phyloP scores from a whole-genome alignment of 2,113 vertebrate species.

The Coreoperca whiteheadi region DNA sequence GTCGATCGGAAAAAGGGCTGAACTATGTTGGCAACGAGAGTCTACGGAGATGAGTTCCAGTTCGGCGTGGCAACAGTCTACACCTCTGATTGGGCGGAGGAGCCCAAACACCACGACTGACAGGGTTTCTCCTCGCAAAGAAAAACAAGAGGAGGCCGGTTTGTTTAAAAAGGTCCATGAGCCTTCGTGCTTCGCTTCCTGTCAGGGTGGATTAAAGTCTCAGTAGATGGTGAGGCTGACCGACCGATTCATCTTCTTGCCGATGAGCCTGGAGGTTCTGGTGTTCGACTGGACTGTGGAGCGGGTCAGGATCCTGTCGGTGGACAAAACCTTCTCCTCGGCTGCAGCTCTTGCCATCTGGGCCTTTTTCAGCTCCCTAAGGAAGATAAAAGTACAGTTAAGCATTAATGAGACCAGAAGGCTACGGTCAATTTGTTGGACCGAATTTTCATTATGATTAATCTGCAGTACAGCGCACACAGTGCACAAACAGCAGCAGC shows the following conservation, averaged over 20 bases:
- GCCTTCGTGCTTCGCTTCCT: slow-evolving; percentile 22
- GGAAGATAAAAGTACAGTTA: slow-evolving; percentile 36
- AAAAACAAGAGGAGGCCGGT: not conserved
- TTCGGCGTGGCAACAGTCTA: slow-evolving; percentile 38
- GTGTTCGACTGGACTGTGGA: slow-evolving; percentile 90
- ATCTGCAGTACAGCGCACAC: too few species aligned
- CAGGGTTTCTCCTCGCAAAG: not conserved
- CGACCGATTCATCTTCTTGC: slow-evolving; percentile 98
- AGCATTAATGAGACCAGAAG: too few species aligned
- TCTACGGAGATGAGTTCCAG: slow-evolving; percentile 39
- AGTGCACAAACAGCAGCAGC: too few species aligned
- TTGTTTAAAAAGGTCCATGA: slow-evolving; percentile 50
- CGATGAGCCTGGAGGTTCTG: slow-evolving; percentile 91
- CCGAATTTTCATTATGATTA: too few species aligned
- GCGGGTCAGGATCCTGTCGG: slow-evolving; percentile 92
- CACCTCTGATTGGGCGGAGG: not conserved
- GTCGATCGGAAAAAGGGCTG: slow-evolving; percentile 19
- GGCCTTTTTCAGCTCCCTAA: slow-evolving; percentile 97
- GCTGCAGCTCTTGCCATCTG: slow-evolving; percentile 95
- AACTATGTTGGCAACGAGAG: slow-evolving; percentile 39
- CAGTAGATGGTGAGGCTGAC: slow-evolving; percentile 97
- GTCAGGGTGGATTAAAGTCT: slow-evolving; percentile 51
- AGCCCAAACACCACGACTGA: slow-evolving; percentile 9
- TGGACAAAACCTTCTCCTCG: slow-evolving; percentile 92
- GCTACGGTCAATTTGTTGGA: too few species aligned